Percentiles rank a stretch among this genome's conserved stretches.
Evolutionary conservation across 1,140 invertebrate genomes (phyloP).

Genomic region (Orussus abietinus): DNA sequence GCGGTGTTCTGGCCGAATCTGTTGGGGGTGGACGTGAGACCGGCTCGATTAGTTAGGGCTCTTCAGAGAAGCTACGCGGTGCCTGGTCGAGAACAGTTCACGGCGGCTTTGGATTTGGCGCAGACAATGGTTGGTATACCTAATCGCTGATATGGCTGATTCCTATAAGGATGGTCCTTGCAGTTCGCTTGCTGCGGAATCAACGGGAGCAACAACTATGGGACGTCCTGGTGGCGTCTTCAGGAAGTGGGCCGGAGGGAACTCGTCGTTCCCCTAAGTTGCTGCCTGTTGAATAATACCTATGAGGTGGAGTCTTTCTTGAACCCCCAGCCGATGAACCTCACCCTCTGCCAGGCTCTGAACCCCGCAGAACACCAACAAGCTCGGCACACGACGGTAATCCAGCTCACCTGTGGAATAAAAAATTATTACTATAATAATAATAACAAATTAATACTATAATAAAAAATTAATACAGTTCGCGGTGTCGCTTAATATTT

Average conservation of each 20-base stretch:
- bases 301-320: slow-evolving; percentile 62
- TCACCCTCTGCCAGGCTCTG: slow-evolving; percentile 66
- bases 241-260: slow-evolving; percentile 67
- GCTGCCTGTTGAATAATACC: slow-evolving; percentile 68
- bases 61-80: slow-evolving; percentile 74
- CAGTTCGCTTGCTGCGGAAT: slow-evolving; percentile 83
- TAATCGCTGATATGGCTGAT: too few species aligned
- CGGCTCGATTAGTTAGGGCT: slow-evolving; percentile 63
- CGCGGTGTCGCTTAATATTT: too few species aligned
- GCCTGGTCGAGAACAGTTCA: slow-evolving; percentile 69
- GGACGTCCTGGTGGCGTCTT: slow-evolving; percentile 76
- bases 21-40: slow-evolving; percentile 66
- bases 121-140: slow-evolving; percentile 59
- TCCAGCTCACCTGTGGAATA: too few species aligned
- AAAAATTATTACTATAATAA: too few species aligned
- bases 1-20: slow-evolving; percentile 77
- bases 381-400: slow-evolving; percentile 62
- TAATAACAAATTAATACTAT: too few species aligned
- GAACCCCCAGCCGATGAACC: slow-evolving; percentile 71
- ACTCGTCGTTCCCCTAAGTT: slow-evolving; percentile 72
- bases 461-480: too few species aligned
- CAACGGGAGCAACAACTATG: slow-evolving; percentile 73
- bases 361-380: slow-evolving; percentile 58
- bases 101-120: slow-evolving; percentile 73
- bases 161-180: slow-evolving; percentile 14